A percentile compares a stretch with the other conserved stretches of the same genome.
Conservation (phyloP, 2,797 vertebrate genomes). For the Danio jaintianensis region DNA sequence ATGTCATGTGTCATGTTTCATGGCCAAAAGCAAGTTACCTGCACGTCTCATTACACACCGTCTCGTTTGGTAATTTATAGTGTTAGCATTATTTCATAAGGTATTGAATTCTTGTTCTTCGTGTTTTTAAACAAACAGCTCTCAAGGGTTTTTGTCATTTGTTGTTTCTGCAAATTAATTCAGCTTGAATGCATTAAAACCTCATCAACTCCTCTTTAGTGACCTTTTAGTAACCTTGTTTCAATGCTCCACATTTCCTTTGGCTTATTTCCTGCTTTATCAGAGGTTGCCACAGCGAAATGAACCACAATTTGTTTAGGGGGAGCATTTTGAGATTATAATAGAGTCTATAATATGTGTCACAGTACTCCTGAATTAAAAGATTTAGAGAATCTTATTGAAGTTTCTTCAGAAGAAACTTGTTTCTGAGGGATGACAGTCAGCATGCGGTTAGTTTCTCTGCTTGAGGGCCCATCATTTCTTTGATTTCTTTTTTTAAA, state of each 20-base stretch:
- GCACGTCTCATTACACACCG: slow-evolving; percentile 17
- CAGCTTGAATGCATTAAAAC: slow-evolving; percentile 5
- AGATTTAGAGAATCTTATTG: slow-evolving; percentile 12
- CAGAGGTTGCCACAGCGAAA: too few species aligned
- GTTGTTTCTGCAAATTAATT: neutral
- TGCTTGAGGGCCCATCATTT: neutral
- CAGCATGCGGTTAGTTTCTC: neutral
- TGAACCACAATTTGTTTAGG: neutral
- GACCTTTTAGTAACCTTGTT: neutral
- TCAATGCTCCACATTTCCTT: neutral
- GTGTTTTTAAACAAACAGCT: slow-evolving; percentile 3
- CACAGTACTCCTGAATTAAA: neutral
- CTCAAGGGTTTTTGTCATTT: slow-evolving; percentile 9
- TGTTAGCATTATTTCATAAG: neutral
- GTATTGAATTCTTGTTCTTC: neutral
- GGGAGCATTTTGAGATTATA: neutral
- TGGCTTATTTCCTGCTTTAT: too few species aligned
- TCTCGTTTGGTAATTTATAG: neutral
- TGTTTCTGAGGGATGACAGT: neutral
- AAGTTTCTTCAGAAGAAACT: slow-evolving; percentile 15
- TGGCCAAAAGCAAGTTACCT: slow-evolving; percentile 43
- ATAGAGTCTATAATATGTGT: neutral
- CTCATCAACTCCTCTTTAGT: neutral
- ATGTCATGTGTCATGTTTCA: slow-evolving; percentile 49
- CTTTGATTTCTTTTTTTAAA: neutral